Evolutionary conservation across 2,797 vertebrate genomes (phyloP).

Genomic region (Caiman crocodilus): DNA sequence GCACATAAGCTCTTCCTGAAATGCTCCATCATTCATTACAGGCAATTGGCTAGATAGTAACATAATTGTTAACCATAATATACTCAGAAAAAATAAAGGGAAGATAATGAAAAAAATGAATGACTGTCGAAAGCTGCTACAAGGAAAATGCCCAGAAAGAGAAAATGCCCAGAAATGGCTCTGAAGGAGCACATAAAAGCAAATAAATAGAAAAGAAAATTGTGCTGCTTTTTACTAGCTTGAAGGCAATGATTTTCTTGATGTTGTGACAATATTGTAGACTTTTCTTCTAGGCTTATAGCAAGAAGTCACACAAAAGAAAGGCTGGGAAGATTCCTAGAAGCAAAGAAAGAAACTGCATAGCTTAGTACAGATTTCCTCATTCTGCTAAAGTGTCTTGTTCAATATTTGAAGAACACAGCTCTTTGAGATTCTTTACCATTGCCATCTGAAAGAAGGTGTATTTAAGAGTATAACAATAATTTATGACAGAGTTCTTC

Average conservation of each 20-base stretch:
- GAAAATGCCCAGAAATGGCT: slow-evolving; percentile 3
- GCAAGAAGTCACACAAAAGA: neutral
- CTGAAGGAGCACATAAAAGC: slow-evolving; percentile 17
- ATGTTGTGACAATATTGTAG: neutral
- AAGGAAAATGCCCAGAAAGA: neutral
- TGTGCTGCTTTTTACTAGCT: slow-evolving; percentile 9
- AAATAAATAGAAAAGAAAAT: slow-evolving; percentile 52
- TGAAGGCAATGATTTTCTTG: slow-evolving; percentile 13
- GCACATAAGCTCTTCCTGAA: too few relatives aligned
- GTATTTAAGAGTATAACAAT: slow-evolving; percentile 27
- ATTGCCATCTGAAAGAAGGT: neutral
- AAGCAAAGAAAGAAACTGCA: neutral
- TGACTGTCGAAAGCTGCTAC: slow-evolving; percentile 28
- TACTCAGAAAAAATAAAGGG: neutral
- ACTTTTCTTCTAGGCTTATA: slow-evolving; percentile 40
- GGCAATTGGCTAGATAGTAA: too few relatives aligned
- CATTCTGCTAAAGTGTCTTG: neutral
- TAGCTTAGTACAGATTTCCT: slow-evolving; percentile 5
- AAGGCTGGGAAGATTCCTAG: neutral
- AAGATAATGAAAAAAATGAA: slow-evolving; percentile 39
- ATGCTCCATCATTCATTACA: too few relatives aligned
- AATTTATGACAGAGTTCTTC: too few relatives aligned
- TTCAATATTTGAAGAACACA: neutral
- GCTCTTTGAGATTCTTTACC: neutral
- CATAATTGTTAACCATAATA: neutral